Evolutionary conservation across 2,797 vertebrate genomes (phyloP).

Genomic region (Crax fasciolata): DNA sequence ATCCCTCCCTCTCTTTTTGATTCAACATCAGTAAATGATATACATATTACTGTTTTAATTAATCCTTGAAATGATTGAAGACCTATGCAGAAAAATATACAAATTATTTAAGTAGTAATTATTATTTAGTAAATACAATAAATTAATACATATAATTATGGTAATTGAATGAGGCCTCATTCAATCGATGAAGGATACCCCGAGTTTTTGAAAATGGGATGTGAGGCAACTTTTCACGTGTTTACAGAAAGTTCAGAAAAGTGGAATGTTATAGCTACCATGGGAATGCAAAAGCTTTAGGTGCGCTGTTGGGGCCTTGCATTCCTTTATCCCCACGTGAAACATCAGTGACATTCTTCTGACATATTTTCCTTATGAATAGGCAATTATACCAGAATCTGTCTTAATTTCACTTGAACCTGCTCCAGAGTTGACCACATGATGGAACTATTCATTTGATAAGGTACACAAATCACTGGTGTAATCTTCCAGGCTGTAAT

Average conservation of each 20-base stretch:
- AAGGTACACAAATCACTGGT: constrained; percentile 47
- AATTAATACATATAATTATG: neutral
- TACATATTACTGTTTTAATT: neutral
- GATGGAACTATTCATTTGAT: constrained; percentile 57
- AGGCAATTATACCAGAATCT: constrained; percentile 61
- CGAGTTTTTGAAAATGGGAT: neutral
- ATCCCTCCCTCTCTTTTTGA: neutral
- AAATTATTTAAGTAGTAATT: neutral
- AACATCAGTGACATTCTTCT: constrained; percentile 60
- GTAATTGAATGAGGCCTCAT: neutral
- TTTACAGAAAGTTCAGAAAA: neutral
- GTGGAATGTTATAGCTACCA: neutral
- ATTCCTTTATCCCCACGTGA: constrained; percentile 40
- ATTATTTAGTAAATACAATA: neutral
- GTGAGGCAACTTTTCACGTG: neutral
- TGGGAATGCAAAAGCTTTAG: constrained; percentile 45
- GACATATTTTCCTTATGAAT: constrained; percentile 60
- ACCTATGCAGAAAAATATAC: neutral
- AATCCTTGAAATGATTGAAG: neutral
- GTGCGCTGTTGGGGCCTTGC: constrained; percentile 26
- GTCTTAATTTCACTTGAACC: constrained; percentile 66
- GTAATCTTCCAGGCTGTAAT: constrained; percentile 60
- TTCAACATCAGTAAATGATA: neutral
- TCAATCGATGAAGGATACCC: neutral
- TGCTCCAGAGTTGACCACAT: constrained; percentile 49